Conservation (phyloP, 2,797 vertebrate genomes). For the Podarcis siculus region DNA sequence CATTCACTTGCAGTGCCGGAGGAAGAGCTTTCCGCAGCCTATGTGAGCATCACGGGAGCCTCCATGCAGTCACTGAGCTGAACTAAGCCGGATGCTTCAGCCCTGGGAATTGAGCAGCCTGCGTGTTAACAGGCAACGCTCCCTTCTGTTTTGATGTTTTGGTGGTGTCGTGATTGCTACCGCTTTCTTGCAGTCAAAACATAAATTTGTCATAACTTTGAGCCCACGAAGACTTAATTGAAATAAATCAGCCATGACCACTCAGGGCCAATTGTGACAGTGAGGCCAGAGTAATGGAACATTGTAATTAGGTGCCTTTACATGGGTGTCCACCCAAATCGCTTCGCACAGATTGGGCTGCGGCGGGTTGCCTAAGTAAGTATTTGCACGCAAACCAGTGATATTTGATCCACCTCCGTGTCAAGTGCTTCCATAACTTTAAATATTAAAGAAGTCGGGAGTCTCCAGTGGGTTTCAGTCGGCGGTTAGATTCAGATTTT, state of each 20-base stretch:
- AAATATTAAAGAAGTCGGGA: slow-evolving; percentile 90
- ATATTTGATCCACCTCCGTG: slow-evolving; percentile 89
- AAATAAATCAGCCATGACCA: slow-evolving; percentile 83
- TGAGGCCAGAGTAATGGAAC: slow-evolving; percentile 71
- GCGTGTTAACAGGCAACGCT: slow-evolving; percentile 63
- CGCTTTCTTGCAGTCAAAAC: slow-evolving; percentile 84
- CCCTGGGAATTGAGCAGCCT: slow-evolving; percentile 66
- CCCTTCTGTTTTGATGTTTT: slow-evolving; percentile 84
- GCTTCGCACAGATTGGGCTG: slow-evolving; percentile 76
- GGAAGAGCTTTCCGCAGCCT: slow-evolving; percentile 23
- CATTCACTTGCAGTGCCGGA: neutral
- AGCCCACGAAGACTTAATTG: slow-evolving; percentile 79
- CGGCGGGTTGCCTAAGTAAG: slow-evolving; percentile 83
- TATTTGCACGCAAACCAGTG: slow-evolving; percentile 88
- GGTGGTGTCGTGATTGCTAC: slow-evolving; percentile 80
- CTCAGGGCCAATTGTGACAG: slow-evolving; percentile 76
- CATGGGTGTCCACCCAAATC: slow-evolving; percentile 76
- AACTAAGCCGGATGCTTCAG: slow-evolving; percentile 51
- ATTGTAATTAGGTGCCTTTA: slow-evolving; percentile 81
- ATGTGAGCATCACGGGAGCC: neutral
- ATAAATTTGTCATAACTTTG: slow-evolving; percentile 84
- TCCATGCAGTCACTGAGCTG: slow-evolving; percentile 41
- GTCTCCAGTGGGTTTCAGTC: slow-evolving; percentile 81
- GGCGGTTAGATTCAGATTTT: slow-evolving; percentile 90
- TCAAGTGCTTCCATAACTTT: slow-evolving; percentile 89